Conservation (phyloP, 2,888 invertebrate species). For the Drosophila peninsularis region DNA sequence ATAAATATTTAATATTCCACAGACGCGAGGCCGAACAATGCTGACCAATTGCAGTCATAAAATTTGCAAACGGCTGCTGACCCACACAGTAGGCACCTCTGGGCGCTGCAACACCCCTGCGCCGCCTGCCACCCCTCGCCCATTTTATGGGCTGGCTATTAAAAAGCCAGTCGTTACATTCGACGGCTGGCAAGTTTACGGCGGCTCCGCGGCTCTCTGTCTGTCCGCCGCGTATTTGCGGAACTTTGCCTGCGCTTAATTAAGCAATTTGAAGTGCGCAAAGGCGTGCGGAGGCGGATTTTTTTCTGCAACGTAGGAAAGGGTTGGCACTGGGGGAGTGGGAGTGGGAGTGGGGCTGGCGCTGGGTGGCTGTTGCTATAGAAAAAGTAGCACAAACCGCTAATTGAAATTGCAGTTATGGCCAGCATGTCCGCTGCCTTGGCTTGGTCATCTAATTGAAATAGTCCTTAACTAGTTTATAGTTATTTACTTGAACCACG, state of each 20-base stretch:
- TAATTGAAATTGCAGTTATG: constrained; percentile 79
- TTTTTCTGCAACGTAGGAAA: neutral
- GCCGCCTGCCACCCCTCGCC: neutral
- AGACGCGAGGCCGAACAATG: constrained; percentile 29
- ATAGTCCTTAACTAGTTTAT: constrained; percentile 78
- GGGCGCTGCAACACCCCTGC: neutral
- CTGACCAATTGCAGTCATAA: constrained; percentile 69
- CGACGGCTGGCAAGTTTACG: constrained; percentile 72
- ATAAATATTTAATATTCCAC: neutral
- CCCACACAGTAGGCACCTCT: constrained; percentile 14
- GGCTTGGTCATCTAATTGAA: constrained; percentile 72
- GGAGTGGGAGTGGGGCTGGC: neutral
- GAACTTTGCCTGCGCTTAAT: constrained; percentile 73
- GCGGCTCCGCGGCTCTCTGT: constrained; percentile 23
- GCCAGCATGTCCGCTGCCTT: constrained; percentile 46
- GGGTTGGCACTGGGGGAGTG: neutral
- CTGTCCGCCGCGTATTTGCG: constrained; percentile 57
- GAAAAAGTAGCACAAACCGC: constrained; percentile 73
- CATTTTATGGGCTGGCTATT: constrained; percentile 62
- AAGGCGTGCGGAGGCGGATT: neutral
- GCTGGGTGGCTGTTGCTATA: constrained; percentile 20
- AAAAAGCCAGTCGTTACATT: constrained; percentile 74
- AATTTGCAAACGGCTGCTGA: constrained; percentile 58
- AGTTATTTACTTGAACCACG: constrained; percentile 67
- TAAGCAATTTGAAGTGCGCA: constrained; percentile 75